Base-by-base conservation (phyloP, 53 echinoderm and acorn worm species). In the Holothuria scabra region DNA sequence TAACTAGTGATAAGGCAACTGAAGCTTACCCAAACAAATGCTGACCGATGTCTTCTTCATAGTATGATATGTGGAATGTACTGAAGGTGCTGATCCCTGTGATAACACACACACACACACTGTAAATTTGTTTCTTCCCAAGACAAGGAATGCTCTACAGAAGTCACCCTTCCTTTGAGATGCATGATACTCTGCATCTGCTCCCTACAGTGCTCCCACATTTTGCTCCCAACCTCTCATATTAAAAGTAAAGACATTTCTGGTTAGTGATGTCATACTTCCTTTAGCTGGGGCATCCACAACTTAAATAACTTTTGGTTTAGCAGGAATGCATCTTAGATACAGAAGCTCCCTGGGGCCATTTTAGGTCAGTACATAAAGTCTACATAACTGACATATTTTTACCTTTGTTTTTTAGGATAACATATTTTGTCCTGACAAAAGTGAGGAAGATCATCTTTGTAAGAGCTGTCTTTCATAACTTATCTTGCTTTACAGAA, bases 21-120 rank as follows among this genome's bases (percentile, higher is more conserved):
- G 56, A 14, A 28, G 66, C 93, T 93, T 85, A 93, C 93, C 93
- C 60, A 93, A 76, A 46, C 81, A 85, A 58, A 93, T 93, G 67
- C 85, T 74, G 29, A 90, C 90, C 55, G 90, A 75, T 65, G 93
- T 81, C 76, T 87, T 84, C 72, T 90, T 90, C 93, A 93, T 93
- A 57, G 37, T 85, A 37, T 60, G 25, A 29, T 16, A 18, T 69
- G 34, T 69, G 69, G 69, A 69, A 69, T 69, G 69, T 69, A 38
- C 20, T 32, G 69, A 69, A 34, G 69, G 69, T 35, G 38, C n/a
- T 34, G 69, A 34, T 69, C n/a, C 30, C 18, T n/a, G 21, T 69
- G 31, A 33, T 69, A 34, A 34, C 48, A 48, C 48, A 48, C 48
- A 52, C 41, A 41, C 41, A 41, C 41, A 41, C 41, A 41, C 41